Base-by-base conservation (phyloP, 1,140 invertebrate species). In the Cydia pomonella region DNA sequence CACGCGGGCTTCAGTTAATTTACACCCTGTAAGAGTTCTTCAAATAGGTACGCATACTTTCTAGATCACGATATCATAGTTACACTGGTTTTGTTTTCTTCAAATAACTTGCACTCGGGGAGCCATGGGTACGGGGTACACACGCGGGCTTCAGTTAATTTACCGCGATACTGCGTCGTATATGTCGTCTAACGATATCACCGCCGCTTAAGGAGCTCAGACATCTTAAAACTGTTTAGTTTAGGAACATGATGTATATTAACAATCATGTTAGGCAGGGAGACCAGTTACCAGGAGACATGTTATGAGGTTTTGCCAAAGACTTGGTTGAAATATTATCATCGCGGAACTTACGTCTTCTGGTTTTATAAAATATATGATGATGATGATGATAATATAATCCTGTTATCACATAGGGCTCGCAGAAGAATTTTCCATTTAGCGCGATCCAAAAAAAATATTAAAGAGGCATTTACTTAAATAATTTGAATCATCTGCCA, bases 101-200 rank as follows among this genome's bases (percentile, higher is more conserved):
- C 47, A 7, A n/a, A 50, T 50, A 0, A n/a, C 47, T n/a, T n/a
- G n/a, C 16, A 50, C 47, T 18, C 47, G 47, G 47, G 16, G 3
- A 50, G n/a, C n/a, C 41, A 18, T 18, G n/a, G n/a, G 13, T n/a
- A 50, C 9, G 1, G 7, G 21, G 18, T 23, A 59, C 9, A 59
- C 21, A 12, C 18, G 21, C 18, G 21, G 21, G 64, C 64, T 33
- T 18, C 29, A 38, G 16, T 21, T 33, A 66, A 66, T 33, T 69
- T 69, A 69, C 64, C n/a, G 27, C 64, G 27, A 69, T 69, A 69
- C 4, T 69, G 64, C 41, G 33, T 38, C 64, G 16, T 12, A 64
- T 18, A 33, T 41, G 10, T 2, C 27, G 64, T 9, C 64, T 69
- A 69, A 33, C 64, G 64, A 69, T 33, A 69, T 69, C 33, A 69